phyloP scores from a whole-genome alignment of 2,888 invertebrate genomes.

The Incurvaria masculella region DNA sequence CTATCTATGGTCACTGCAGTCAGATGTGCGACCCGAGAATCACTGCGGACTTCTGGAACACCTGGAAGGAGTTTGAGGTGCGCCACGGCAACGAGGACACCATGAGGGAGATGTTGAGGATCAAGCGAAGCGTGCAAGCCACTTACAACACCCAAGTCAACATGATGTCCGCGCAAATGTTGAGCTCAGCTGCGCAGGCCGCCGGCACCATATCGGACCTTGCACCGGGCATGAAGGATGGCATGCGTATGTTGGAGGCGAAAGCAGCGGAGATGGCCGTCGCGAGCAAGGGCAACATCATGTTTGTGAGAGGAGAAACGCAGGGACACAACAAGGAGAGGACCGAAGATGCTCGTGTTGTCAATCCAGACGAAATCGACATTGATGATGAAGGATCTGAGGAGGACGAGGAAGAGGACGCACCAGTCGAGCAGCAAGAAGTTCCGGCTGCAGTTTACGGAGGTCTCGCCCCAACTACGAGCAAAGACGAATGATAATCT shows the following conservation, averaged over 20 bases:
- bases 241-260: slow-evolving; percentile 85
- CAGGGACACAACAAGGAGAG: slow-evolving; percentile 64
- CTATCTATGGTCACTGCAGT: slow-evolving; percentile 96
- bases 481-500: slow-evolving; percentile 21
- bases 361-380: slow-evolving; percentile 87
- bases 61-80: slow-evolving; percentile 99
- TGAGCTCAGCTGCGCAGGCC: slow-evolving; percentile 69
- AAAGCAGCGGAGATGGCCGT: slow-evolving; percentile 72
- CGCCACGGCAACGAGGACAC: slow-evolving; percentile 99
- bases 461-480: slow-evolving; percentile 52
- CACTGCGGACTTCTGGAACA: slow-evolving; percentile 94
- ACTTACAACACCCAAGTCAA: slow-evolving; percentile 98
- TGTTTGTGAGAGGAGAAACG: slow-evolving; percentile 86
- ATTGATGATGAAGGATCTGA: slow-evolving; percentile 60
- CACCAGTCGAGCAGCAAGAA: slow-evolving; percentile 78
- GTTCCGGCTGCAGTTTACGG: slow-evolving; percentile 94
- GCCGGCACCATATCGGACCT: slow-evolving; percentile 69
- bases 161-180: slow-evolving; percentile 98
- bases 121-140: slow-evolving; percentile 96
- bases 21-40: slow-evolving; percentile 99
- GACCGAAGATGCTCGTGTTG: slow-evolving; percentile 60
- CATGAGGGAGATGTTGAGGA: slow-evolving; percentile 97
- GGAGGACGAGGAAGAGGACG: slow-evolving; percentile 56
- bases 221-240: slow-evolving; percentile 75
- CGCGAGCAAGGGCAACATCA: slow-evolving; percentile 60